Evolutionary conservation across 1,140 invertebrate species (phyloP), one percentile per base, ranked within the genome.

Genomic region (Aphidius ervi): DNA sequence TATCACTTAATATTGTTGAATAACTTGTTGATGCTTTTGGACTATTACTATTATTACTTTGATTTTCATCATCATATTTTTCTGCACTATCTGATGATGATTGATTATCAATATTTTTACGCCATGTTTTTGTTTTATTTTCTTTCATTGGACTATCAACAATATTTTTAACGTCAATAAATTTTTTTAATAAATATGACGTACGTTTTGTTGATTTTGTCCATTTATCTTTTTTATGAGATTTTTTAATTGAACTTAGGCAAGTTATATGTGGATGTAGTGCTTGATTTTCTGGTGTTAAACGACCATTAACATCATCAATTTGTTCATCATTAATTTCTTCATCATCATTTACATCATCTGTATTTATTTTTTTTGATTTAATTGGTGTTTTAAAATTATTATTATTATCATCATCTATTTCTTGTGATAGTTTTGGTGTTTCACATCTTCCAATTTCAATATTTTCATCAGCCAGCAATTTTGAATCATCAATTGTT

Each of bases 141-240:
- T 41, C 6, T 45, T 56, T 43, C 6, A 20, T 45, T 0, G 10
- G 45, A 56, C 40, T 9, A 54, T 56, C 20, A 40, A 42, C 41
- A 45, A 3, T n/a, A 45, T 48, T 9, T n/a, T 56, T 41, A 46
- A 37, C 45, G 2, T 52, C 46, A 9, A 49, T 23, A 9, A n/a
- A 48, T 45, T 55, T 9, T 57, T 20, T n/a, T 47, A 41, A 8
- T 54, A 55, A 9, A 50, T 55, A 41, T 46, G 46, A 6, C 49
- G 41, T 39, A 55, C 63, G 59, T 37, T 40, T 57, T 48, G 42
- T 46, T 23, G 50, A 42, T 40, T 58, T 66, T 3, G 52, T 54
- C 31, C 66, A 64, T 58, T 78, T 78, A 47, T 75, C 70, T 57
- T 78, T 78, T 41, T 67, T 76, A 54, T 78, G 76, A 0, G 76